Base-by-base conservation (phyloP, 2,888 invertebrate genomes). In the Anorthoa munda region DNA sequence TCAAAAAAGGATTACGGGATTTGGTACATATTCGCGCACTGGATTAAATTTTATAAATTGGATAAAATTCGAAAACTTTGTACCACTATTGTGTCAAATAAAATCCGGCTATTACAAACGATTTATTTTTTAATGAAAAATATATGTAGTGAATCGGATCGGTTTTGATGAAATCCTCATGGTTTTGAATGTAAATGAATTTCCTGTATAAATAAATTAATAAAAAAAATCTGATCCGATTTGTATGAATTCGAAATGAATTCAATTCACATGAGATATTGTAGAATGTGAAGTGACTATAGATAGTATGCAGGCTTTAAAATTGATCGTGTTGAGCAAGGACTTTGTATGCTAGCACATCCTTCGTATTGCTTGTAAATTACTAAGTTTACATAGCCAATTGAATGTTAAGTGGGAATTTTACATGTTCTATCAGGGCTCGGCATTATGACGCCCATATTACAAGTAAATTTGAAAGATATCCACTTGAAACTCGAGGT, bases 11-110 rank as follows among this genome's bases (percentile, higher is more conserved):
- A 53, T 80, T 72, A 75, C n/a, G 4, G 66, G 53, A 50, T 50
- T 67, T 26, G 46, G 31, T 26, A 61, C 65, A 69, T 66, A 56
- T 80, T 21, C 59, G 39, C n/a, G 21, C 45, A 45, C 17, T 31
- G 67, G 73, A 74, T 81, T 71, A 63, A 26, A 45, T 67, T 77
- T 66, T 53, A 69, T 58, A 84, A 81, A 84, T 72, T 81, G 68
- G 17, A 61, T 70, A 23, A 63, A 58, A 80, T 70, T 50, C 26
- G 9, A 65, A 69, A 53, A 63, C 26, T 51, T 63, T 68, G 61
- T 68, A 23, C 31, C 58, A 80, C 80, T 83, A 65, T 67, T 71
- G 56, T 79, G 55, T 68, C 21, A 55, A 61, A 65, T 71, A 17
- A 66, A 75, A 59, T 55, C 60, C 59, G 12, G 51, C 9, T 66